These are phyloP conservation scores for Limnephilus auricula DNA, from an alignment of 2,888 invertebrate species.

Conservation along the genomic window DNA sequence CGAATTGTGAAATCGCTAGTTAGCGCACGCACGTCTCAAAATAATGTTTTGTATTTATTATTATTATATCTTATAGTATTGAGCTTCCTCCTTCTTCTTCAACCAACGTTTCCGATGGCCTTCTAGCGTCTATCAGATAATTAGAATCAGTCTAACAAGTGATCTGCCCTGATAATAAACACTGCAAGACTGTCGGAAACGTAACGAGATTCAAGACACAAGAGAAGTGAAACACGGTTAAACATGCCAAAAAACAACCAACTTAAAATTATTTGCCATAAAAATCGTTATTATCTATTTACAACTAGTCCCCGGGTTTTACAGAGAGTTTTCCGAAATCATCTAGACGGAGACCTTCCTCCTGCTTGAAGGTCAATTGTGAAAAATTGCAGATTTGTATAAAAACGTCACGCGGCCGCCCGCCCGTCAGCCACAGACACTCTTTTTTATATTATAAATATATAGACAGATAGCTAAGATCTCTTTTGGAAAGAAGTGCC, in stretches of 20 bases:
- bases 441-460: too few species aligned
- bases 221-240: not conserved
- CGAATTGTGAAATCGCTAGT: not conserved
- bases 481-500: not conserved
- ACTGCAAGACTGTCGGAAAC: not conserved
- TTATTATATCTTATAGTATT: not conserved
- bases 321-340: too few species aligned
- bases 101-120: not conserved
- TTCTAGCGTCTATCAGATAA: not conserved
- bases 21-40: not conserved
- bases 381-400: too few species aligned
- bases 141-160: not conserved
- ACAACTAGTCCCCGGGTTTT: too few species aligned
- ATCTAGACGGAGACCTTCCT: too few species aligned
- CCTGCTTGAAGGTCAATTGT: too few species aligned
- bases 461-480: too few species aligned
- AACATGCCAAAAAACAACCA: not conserved
- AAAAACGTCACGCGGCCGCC: too few species aligned
- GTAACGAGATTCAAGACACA: not conserved
- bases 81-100: not conserved
- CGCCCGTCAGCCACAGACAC: too few species aligned
- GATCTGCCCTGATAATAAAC: not conserved
- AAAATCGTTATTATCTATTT: too few species aligned
- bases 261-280: not conserved
- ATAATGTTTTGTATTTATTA: not conserved